These are phyloP conservation scores for Falcunculus frontatus DNA, from an alignment of 2,113 vertebrate genomes.

Conservation along the genomic window DNA sequence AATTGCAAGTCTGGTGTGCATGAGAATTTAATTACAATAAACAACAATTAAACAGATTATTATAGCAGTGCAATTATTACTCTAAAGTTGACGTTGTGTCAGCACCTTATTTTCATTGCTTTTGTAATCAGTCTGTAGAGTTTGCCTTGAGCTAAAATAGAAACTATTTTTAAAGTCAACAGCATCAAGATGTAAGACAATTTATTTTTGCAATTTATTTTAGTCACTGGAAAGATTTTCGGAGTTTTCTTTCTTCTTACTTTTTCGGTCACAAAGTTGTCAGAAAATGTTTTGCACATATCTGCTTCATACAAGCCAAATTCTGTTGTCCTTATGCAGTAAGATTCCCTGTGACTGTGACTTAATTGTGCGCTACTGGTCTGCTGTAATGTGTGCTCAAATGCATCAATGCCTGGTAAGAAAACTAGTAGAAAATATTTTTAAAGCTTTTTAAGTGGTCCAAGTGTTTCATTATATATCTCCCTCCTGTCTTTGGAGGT, in stretches of 20 bases:
- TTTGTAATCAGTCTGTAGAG: conserved; percentile 45
- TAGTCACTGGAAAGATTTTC: background rate
- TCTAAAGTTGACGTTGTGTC: conserved; percentile 54
- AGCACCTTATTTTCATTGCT: conserved; percentile 55
- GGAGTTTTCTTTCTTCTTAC: background rate
- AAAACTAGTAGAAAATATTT: background rate
- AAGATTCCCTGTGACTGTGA: background rate
- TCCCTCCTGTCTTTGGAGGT: background rate
- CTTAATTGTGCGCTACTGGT: background rate
- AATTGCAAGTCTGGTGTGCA: conserved; percentile 43
- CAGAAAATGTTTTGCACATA: background rate
- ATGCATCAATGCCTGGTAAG: background rate
- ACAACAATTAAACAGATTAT: conserved; percentile 72
- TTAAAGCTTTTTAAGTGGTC: background rate
- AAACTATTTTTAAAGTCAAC: conserved; percentile 17
- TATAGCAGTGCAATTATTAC: conserved; percentile 53
- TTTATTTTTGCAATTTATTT: background rate
- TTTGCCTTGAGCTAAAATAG: conserved; percentile 32
- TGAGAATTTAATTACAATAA: conserved; percentile 69
- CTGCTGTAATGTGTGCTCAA: background rate
- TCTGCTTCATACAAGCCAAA: background rate
- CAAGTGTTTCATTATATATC: background rate
- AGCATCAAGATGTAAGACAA: background rate
- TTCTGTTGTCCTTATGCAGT: background rate
- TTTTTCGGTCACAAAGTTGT: background rate